Conservation (phyloP, 92 coral and sea anemone genomes). For the Epizoanthus ramosus region DNA sequence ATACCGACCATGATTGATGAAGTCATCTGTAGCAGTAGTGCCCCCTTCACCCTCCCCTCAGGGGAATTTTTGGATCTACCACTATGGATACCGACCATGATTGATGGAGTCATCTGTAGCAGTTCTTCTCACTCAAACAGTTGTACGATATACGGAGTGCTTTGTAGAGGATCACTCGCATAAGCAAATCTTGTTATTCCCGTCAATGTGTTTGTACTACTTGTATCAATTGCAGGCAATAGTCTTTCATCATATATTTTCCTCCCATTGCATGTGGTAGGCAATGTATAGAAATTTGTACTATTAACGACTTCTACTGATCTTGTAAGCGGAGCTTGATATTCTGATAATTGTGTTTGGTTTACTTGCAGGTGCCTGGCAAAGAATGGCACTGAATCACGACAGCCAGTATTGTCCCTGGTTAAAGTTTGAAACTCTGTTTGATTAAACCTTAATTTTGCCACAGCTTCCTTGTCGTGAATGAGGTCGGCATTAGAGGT, state of each 20-base stretch:
- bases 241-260: slow-evolving; percentile 76
- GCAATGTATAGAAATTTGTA: neutral
- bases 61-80: no score
- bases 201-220: neutral
- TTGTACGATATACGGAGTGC: slow-evolving; percentile 76
- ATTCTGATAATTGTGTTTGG: slow-evolving; percentile 7
- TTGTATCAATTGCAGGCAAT: slow-evolving; percentile 41
- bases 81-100: no score
- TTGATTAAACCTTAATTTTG: neutral
- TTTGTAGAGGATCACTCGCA: neutral
- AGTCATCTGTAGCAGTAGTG: no score
- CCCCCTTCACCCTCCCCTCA: no score
- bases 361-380: neutral
- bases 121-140: slow-evolving; percentile 59
- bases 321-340: neutral
- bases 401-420: neutral
- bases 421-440: slow-evolving; percentile 9
- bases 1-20: no score
- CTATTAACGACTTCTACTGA: neutral
- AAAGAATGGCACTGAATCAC: neutral
- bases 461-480: neutral
- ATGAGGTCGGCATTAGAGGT: neutral
- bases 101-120: no score
- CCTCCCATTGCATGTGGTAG: slow-evolving; percentile 46
- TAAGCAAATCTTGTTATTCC: neutral